Evolutionary conservation across 2,888 invertebrate species (phyloP), one percentile per base, ranked within the genome.

Genomic region (Pachydiplax longipennis): DNA sequence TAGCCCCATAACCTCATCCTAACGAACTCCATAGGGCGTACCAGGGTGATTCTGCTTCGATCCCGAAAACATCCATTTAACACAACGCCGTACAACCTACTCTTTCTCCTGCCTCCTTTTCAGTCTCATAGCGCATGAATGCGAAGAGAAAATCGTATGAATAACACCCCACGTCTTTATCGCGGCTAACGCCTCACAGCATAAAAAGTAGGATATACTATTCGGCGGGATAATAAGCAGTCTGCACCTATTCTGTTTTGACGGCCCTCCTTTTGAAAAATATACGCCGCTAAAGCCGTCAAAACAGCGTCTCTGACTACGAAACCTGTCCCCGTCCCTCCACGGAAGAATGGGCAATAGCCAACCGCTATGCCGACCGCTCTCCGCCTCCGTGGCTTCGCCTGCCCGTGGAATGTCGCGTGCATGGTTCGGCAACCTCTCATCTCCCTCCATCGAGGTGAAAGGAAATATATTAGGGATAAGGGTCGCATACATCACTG

Each of bases 221-320:
- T 83, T 83, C 53, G 82, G 82, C 53, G 15, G 48, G 53, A 48
- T 31, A 83, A 53, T 83, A 53, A 83, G 53, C 53, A 53, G 53
- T 87, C 65, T 37, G 87, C 87, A 25, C 87, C 35, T 22, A 65
- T 61, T 65, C 61, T 61, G 87, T 87, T 87, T 87, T 87, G 87
- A 87, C 87, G 87, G 61, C 40, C 35, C 58, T 10, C 37, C 37
- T 61, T 61, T 65, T 37, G 87, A 65, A 87, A 87, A 61, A 87
- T 65, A 87, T 65, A 61, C 61, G 87, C 87, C 61, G 87, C 87
- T 65, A 87, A 87, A 87, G 58, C 87, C 87, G 87, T 87, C 87
- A 87, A 87, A 87, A 87, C 87, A 87, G 87, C 61, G 61, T 87
- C 87, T 31, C n/a, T 37, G 35, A 31, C 87, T 37, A 15, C 22